These are phyloP conservation scores for Athalia rosae DNA, from an alignment of 2,888 invertebrate species.

Conservation along the genomic window DNA sequence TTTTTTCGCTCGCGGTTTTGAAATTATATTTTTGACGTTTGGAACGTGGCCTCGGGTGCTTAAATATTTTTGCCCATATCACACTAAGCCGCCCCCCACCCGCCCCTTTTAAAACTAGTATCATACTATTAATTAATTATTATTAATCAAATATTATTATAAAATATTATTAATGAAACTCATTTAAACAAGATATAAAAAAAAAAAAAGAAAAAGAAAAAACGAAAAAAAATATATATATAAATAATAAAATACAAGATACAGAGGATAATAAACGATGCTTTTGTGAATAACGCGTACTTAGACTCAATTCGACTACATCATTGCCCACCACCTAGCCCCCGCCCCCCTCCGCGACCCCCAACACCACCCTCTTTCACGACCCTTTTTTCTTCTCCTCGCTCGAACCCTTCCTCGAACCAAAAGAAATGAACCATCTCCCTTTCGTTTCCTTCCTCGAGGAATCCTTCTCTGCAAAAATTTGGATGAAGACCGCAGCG, in stretches of 20 bases:
- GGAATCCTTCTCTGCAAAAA: no score
- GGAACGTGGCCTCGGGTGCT: conserved; percentile 65
- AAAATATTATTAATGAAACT: conserved; percentile 69
- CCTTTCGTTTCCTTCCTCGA: neutral
- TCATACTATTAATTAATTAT: conserved; percentile 51
- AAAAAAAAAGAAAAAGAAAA: conserved; percentile 48
- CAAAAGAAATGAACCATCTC: neutral
- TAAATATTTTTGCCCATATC: conserved; percentile 58
- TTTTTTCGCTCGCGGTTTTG: no score
- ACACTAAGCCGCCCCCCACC: conserved; percentile 54
- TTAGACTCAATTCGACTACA: conserved; percentile 45
- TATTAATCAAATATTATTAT: conserved; percentile 69
- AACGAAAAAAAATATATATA: conserved; percentile 57
- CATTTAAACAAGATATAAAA: conserved; percentile 65
- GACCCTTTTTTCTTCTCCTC: conserved; percentile 2
- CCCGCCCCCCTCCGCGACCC: conserved; percentile 3
- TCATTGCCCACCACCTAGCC: conserved; percentile 31
- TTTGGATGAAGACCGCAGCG: no score
- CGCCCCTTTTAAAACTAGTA: conserved; percentile 57
- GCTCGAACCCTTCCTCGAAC: conserved; percentile 15
- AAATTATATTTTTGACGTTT: conserved; percentile 57
- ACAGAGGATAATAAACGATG: conserved; percentile 72
- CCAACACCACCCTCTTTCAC: neutral
- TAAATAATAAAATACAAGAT: conserved; percentile 55
- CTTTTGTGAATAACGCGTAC: conserved; percentile 71